Conservation (phyloP, 2,113 vertebrate species). For the Otus sunia region DNA sequence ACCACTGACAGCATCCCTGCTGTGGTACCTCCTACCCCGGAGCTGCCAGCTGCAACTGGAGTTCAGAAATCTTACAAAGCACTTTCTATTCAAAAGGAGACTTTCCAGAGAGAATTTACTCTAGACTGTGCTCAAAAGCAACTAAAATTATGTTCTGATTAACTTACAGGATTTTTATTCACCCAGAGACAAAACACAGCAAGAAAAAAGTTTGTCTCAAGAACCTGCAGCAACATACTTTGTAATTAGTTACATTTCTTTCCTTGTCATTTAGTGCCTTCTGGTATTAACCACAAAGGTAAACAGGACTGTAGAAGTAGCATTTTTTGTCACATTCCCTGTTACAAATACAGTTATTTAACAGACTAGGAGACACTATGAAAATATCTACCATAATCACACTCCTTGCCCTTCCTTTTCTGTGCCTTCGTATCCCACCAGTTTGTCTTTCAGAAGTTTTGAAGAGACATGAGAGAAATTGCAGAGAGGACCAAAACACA, state of each 20-base stretch:
- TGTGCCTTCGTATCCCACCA: neutral
- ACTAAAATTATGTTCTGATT: neutral
- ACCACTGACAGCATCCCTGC: neutral
- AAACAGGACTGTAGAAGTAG: neutral
- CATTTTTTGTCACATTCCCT: neutral
- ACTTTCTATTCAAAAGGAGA: neutral
- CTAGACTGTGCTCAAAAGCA: neutral
- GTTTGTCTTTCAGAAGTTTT: neutral
- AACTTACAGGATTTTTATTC: neutral
- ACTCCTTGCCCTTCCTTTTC: neutral
- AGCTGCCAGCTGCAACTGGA: neutral
- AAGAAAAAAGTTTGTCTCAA: no score
- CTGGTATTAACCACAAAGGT: neutral
- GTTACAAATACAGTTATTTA: neutral
- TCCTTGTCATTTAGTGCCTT: neutral
- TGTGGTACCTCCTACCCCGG: neutral
- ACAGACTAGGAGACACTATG: neutral
- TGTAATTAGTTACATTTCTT: neutral
- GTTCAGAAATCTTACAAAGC: neutral
- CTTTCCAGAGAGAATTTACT: neutral
- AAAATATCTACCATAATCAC: neutral
- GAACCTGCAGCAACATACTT: neutral
- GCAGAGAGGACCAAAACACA: neutral
- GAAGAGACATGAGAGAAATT: no score
- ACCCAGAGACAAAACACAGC: neutral